A percentile compares a stretch with the other conserved stretches of the same genome.
phyloP scores from a whole-genome alignment of 2,888 invertebrate genomes.

The Idaea straminata region DNA sequence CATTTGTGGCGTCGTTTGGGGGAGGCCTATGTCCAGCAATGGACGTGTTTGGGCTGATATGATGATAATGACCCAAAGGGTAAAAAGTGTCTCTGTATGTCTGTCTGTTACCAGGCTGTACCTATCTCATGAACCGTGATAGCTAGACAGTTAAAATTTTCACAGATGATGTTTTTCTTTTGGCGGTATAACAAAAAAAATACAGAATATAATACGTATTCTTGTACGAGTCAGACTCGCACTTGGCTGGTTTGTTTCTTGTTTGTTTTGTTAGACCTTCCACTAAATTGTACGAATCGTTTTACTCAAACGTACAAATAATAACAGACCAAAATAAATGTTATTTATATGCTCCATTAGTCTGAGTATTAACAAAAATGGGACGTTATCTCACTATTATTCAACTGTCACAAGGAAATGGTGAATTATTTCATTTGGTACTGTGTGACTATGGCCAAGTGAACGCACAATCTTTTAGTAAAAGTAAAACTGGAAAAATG shows the following conservation, averaged over 20 bases:
- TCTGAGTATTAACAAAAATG: slow-evolving; percentile 22
- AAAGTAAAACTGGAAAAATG: too few relatives aligned
- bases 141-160: too few relatives aligned
- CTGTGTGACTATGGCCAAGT: background rate
- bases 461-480: background rate
- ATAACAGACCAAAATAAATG: slow-evolving; percentile 16
- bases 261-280: background rate
- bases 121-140: too few relatives aligned
- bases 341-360: slow-evolving; percentile 25
- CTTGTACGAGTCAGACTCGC: background rate
- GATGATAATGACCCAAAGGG: background rate
- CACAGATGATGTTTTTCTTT: too few relatives aligned
- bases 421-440: background rate
- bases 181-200: background rate
- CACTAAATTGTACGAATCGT: background rate
- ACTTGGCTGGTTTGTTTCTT: background rate
- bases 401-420: slow-evolving; percentile 3
- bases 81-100: too few relatives aligned
- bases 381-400: slow-evolving; percentile 3
- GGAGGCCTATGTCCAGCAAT: too few relatives aligned
- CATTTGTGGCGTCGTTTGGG: too few relatives aligned
- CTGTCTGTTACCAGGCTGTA: too few relatives aligned
- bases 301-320: slow-evolving; percentile 12
- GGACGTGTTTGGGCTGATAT: too few relatives aligned
- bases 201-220: background rate